phyloP scores from a whole-genome alignment of 2,113 vertebrate species.

The Campylorhamphus procurvoides region DNA sequence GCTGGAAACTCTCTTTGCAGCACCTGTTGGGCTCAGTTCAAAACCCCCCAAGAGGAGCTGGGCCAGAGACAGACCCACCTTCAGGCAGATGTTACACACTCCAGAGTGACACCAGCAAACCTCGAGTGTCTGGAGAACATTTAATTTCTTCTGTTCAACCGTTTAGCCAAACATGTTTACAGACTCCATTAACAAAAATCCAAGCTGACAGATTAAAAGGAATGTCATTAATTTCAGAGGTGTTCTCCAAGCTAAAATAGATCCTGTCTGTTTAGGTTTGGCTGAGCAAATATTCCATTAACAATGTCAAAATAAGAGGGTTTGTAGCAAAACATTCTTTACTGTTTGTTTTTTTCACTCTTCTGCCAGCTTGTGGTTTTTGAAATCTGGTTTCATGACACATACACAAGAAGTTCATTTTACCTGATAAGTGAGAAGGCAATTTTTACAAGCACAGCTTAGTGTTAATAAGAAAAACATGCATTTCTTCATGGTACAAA shows the following conservation, averaged over 20 bases:
- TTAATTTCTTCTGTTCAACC: neutral
- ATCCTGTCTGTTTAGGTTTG: neutral
- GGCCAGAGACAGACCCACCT: neutral
- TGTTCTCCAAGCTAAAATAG: neutral
- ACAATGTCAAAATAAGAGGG: neutral
- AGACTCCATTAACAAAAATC: neutral
- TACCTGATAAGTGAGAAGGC: neutral
- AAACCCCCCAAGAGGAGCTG: rapidly evolving
- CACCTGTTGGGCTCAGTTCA: neutral
- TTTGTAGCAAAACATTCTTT: neutral
- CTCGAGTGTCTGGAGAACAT: neutral
- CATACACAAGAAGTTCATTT: neutral
- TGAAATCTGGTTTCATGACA: neutral
- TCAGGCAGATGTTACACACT: neutral
- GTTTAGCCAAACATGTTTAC: neutral
- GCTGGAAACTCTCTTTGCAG: neutral
- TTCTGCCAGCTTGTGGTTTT: neutral
- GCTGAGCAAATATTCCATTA: neutral
- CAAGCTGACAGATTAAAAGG: neutral
- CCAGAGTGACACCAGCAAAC: neutral
- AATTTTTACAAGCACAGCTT: neutral
- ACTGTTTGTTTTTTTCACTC: neutral
- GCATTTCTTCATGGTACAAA: neutral
- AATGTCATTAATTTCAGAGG: neutral
- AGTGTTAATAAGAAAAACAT: neutral